These are phyloP conservation scores for Vanessa cardui DNA, from an alignment of 2,888 invertebrate species.

Conservation along the genomic window DNA sequence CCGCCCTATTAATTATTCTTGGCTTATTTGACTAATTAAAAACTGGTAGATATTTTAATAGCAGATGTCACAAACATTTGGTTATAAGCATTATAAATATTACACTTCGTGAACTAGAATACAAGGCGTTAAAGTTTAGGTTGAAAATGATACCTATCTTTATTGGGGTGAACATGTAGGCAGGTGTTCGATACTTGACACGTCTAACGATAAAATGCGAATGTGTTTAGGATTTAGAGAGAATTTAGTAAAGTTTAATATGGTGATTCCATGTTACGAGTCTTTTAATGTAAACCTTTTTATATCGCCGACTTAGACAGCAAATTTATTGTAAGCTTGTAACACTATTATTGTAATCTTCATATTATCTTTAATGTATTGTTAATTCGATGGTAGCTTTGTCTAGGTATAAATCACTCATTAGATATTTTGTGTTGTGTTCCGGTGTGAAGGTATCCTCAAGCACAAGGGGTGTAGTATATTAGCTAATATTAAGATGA, in stretches of 20 bases:
- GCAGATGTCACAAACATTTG: slow-evolving; percentile 15
- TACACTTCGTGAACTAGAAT: slow-evolving; percentile 6
- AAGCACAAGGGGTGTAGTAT: too few relatives aligned
- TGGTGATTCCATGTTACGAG: background rate
- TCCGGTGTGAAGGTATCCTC: too few relatives aligned
- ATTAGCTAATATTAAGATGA: too few relatives aligned
- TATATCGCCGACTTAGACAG: too few relatives aligned
- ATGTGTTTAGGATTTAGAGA: slow-evolving; percentile 9
- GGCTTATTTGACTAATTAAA: slow-evolving; percentile 7
- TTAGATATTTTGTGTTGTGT: too few relatives aligned
- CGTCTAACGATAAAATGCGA: slow-evolving; percentile 31
- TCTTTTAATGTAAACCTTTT: background rate
- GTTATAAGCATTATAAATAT: slow-evolving; percentile 3
- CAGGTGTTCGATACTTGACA: slow-evolving; percentile 33
- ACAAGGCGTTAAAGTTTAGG: slow-evolving; percentile 34
- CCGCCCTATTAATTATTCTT: slow-evolving; percentile 4
- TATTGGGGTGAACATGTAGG: slow-evolving; percentile 23
- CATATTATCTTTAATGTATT: too few relatives aligned
- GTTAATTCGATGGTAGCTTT: too few relatives aligned
- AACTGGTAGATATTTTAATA: background rate
- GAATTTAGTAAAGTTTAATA: background rate
- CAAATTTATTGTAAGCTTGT: too few relatives aligned
- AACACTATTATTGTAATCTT: too few relatives aligned
- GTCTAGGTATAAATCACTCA: too few relatives aligned
- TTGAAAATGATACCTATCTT: slow-evolving; percentile 28